Percentiles rank a stretch among this genome's conserved stretches.
Conservation (phyloP, 2,113 vertebrate species). For the Pleuronectes platessa region DNA sequence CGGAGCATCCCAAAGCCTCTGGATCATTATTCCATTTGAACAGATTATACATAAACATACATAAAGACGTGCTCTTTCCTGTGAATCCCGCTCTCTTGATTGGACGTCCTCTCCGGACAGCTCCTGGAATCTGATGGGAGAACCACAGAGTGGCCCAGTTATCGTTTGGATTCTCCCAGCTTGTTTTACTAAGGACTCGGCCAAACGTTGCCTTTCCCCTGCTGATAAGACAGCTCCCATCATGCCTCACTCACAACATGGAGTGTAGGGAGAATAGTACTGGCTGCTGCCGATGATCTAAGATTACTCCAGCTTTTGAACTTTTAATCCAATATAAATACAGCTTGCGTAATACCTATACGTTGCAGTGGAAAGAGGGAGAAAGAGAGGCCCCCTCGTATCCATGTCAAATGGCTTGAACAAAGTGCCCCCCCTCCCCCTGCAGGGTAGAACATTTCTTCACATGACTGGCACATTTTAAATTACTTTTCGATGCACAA, state of each 20-base stretch:
- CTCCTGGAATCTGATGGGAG: slow-evolving; percentile 57
- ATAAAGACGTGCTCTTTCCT: slow-evolving; percentile 36
- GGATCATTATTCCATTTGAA: slow-evolving; percentile 60
- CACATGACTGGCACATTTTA: slow-evolving; percentile 3
- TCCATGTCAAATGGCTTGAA: slow-evolving; percentile 16
- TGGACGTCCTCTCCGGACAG: slow-evolving; percentile 42
- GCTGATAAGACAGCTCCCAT: slow-evolving; percentile 72
- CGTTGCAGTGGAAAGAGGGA: slow-evolving; percentile 13
- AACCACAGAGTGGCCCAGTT: slow-evolving; percentile 64
- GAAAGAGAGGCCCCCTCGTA: slow-evolving; percentile 25
- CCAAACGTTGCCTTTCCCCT: slow-evolving; percentile 65
- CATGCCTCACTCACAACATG: slow-evolving; percentile 68
- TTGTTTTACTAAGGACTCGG: slow-evolving; percentile 67
- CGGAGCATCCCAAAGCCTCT: slow-evolving; percentile 46
- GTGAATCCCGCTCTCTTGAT: slow-evolving; percentile 45
- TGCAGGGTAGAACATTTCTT: not conserved
- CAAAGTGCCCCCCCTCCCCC: slow-evolving; percentile 13
- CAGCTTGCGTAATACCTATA: slow-evolving; percentile 47
- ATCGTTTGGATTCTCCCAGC: slow-evolving; percentile 71
- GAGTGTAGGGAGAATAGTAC: slow-evolving; percentile 67
- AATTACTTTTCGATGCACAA: not conserved
- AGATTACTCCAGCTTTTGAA: slow-evolving; percentile 60
- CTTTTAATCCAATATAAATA: slow-evolving; percentile 59
- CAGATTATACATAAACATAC: slow-evolving; percentile 55
- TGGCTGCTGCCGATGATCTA: slow-evolving; percentile 63